Percentiles rank a stretch among this genome's conserved stretches.
These are phyloP conservation scores for Naso thynnoides DNA, from an alignment of 2,797 vertebrate species.

Conservation along the genomic window DNA sequence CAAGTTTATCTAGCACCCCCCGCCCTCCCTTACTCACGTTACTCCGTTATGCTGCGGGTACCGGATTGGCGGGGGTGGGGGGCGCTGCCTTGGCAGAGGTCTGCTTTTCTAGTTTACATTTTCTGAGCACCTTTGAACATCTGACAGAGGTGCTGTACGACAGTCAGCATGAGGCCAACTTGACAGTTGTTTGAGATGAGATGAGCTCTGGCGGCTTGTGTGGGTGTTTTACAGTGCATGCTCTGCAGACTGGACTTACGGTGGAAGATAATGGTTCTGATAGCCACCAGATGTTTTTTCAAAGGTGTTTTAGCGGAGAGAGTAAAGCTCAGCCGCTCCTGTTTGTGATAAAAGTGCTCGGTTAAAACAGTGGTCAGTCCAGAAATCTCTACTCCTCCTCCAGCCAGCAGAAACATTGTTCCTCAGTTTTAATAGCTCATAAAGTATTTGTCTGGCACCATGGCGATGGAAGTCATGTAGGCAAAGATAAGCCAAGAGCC, in stretches of 20 bases:
- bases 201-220: neutral
- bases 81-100: no score
- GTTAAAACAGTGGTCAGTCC: neutral
- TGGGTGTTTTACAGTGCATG: neutral
- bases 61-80: no score
- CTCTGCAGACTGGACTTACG: neutral
- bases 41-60: no score
- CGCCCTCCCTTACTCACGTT: no score
- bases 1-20: no score
- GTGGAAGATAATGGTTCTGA: neutral
- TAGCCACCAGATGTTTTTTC: slow-evolving; percentile 3
- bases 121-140: no score
- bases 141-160: no score
- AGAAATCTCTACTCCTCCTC: neutral
- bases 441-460: slow-evolving; percentile 39
- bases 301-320: neutral
- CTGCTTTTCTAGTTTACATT: no score
- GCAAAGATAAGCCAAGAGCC: slow-evolving; percentile 32
- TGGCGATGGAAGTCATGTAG: slow-evolving; percentile 25
- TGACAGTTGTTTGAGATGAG: neutral
- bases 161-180: no score
- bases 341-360: neutral
- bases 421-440: neutral
- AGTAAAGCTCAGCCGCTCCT: neutral
- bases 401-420: slow-evolving; percentile 31